Evolutionary conservation across 2,113 vertebrate species (phyloP).

Genomic region (Eudyptes chrysolophus): DNA sequence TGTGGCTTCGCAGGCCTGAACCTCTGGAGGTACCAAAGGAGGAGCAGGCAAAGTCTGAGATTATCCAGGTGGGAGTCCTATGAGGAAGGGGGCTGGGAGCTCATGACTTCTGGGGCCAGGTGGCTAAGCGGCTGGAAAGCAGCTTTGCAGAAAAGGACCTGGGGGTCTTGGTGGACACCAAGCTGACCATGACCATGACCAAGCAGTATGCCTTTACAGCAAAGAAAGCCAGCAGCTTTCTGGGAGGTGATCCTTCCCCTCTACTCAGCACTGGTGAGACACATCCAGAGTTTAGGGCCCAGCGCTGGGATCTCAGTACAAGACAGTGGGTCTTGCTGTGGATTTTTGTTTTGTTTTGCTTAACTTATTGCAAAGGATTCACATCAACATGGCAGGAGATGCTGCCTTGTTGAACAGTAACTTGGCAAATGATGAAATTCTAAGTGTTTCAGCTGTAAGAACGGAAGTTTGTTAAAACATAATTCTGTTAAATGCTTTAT

Average conservation of each 20-base stretch:
- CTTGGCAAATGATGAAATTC: background rate
- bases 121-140: background rate
- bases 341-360: background rate
- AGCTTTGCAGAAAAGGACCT: background rate
- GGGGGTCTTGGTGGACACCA: background rate
- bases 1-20: background rate
- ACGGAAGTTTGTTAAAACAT: background rate
- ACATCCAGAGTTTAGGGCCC: background rate
- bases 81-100: background rate
- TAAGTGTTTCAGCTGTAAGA: background rate
- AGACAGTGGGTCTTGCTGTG: background rate
- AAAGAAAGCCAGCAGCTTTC: background rate
- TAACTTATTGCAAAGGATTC: background rate
- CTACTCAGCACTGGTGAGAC: background rate
- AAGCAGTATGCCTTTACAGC: background rate
- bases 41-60: background rate
- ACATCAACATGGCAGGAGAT: background rate
- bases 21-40: background rate
- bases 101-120: background rate
- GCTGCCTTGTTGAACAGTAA: background rate
- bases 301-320: background rate
- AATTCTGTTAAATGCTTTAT: background rate
- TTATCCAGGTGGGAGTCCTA: background rate
- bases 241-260: background rate
- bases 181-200: background rate